These are phyloP conservation scores for Lysiphlebus fabarum DNA, from an alignment of 1,140 invertebrate genomes.

Conservation along the genomic window DNA sequence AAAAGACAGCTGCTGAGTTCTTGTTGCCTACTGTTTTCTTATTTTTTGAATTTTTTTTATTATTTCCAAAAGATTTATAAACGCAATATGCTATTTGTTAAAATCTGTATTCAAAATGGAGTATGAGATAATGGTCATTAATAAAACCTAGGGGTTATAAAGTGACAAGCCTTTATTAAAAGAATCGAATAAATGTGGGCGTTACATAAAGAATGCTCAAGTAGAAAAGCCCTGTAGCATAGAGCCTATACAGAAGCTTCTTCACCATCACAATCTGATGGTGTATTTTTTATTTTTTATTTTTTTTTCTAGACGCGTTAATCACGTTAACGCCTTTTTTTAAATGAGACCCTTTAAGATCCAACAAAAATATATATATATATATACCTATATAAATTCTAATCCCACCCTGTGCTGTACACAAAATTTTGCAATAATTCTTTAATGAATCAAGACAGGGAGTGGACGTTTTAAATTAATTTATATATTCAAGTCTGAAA, in stretches of 20 bases:
- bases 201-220: constrained; percentile 32
- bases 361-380: constrained; percentile 13
- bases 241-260: constrained; percentile 16
- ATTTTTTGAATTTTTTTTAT: too few relatives aligned
- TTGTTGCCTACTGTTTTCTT: constrained; percentile 21
- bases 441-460: constrained; percentile 30
- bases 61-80: constrained; percentile 18
- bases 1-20: constrained; percentile 39
- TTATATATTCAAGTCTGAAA: neutral
- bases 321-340: constrained; percentile 38
- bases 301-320: constrained; percentile 27
- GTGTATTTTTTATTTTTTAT: constrained; percentile 1
- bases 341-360: constrained; percentile 6
- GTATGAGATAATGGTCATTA: constrained; percentile 22
- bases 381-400: constrained; percentile 8
- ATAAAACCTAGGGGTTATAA: constrained; percentile 10
- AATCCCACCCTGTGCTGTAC: constrained; percentile 7
- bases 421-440: constrained; percentile 26
- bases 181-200: constrained; percentile 39
- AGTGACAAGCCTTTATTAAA: constrained; percentile 35
- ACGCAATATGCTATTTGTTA: constrained; percentile 20
- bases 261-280: too few relatives aligned
- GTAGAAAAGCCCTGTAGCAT: constrained; percentile 20
- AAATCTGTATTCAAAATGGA: neutral
- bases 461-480: constrained; percentile 24